A percentile compares a stretch with the other conserved stretches of the same genome.
Conservation (phyloP, 2,113 vertebrate species). For the Ictalurus furcatus region DNA sequence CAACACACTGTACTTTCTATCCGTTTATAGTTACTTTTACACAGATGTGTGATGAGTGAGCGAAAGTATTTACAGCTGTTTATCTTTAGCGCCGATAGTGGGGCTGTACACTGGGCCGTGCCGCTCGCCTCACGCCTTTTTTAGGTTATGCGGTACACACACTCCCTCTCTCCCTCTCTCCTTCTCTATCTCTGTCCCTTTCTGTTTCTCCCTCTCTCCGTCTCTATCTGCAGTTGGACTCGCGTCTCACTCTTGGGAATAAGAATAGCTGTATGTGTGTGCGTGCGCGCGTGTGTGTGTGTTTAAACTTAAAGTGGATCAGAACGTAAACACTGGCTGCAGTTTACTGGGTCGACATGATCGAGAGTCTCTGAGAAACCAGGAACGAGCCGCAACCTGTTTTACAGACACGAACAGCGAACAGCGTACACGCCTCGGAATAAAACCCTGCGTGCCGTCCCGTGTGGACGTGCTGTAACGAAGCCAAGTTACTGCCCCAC, state of each 20-base stretch:
- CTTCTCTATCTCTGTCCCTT: no score
- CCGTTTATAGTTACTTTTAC: no score
- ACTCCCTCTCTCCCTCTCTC: not conserved
- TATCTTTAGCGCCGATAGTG: not conserved
- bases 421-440: no score
- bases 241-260: not conserved
- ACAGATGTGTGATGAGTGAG: slow-evolving; percentile 7
- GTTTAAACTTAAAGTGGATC: no score
- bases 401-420: not conserved
- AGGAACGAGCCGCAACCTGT: not conserved
- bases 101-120: not conserved
- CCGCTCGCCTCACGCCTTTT: not conserved
- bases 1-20: no score
- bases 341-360: slow-evolving; percentile 9
- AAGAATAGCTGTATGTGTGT: slow-evolving; percentile 7
- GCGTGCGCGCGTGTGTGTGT: not conserved
- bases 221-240: not conserved
- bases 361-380: not conserved
- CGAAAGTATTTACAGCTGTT: slow-evolving; percentile 21
- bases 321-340: not conserved
- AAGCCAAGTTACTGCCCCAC: not conserved
- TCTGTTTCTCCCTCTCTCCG: not conserved
- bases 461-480: not conserved
- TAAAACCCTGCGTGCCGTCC: no score
- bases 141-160: not conserved